phyloP scores from a whole-genome alignment of 2,888 invertebrate species.

The Drosophila pseudotalamancana region DNA sequence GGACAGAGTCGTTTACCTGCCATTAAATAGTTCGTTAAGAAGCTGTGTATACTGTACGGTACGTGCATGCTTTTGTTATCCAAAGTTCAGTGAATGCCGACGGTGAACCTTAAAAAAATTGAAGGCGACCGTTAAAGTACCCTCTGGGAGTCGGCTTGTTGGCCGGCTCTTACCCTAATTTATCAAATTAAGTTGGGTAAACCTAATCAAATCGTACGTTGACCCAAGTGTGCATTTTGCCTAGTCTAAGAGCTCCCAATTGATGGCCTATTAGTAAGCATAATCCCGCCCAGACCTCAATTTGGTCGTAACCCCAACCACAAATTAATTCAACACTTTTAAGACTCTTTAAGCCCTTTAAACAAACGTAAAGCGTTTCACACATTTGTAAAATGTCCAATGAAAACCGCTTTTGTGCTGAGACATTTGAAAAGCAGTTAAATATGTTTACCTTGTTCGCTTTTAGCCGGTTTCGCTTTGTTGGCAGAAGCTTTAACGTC shows the following conservation, averaged over 20 bases:
- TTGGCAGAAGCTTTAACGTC: slow-evolving; percentile 2
- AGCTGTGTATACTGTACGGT: not conserved
- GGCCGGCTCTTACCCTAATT: slow-evolving; percentile 38
- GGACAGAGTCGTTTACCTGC: slow-evolving; percentile 51
- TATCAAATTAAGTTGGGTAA: slow-evolving; percentile 48
- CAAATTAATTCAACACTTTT: slow-evolving; percentile 26
- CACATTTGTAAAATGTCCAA: slow-evolving; percentile 18
- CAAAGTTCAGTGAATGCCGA: slow-evolving; percentile 10
- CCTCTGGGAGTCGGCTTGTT: slow-evolving; percentile 28
- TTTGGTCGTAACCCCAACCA: slow-evolving; percentile 23
- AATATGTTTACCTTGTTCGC: slow-evolving; percentile 1
- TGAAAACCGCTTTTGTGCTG: slow-evolving; percentile 19
- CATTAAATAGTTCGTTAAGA: slow-evolving; percentile 17
- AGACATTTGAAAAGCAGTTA: slow-evolving; percentile 6
- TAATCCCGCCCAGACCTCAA: slow-evolving; percentile 18
- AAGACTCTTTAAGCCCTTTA: slow-evolving; percentile 7
- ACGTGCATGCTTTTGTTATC: not conserved
- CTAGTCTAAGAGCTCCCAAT: slow-evolving; percentile 11
- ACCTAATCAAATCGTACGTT: slow-evolving; percentile 48
- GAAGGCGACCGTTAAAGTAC: slow-evolving; percentile 25
- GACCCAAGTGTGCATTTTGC: slow-evolving; percentile 31
- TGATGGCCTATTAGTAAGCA: slow-evolving; percentile 11
- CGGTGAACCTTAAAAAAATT: slow-evolving; percentile 14
- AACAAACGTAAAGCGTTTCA: slow-evolving; percentile 1
- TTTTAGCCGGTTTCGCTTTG: not conserved